These are phyloP conservation scores for Tapera naevia DNA, from an alignment of 2,797 vertebrate species.

Conservation along the genomic window DNA sequence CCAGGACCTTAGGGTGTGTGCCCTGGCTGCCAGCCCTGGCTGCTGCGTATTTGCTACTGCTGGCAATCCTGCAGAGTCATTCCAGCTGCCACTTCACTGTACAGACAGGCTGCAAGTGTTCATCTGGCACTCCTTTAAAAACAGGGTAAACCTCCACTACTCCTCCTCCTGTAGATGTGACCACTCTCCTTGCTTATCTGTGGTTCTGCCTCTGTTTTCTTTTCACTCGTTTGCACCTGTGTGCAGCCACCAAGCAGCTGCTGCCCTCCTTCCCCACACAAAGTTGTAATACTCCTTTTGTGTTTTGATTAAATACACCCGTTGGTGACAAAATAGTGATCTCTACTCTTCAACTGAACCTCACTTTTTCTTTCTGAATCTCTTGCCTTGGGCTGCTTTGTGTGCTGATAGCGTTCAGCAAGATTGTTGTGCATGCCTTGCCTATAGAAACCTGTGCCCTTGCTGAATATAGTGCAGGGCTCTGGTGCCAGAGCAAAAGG, in stretches of 20 bases:
- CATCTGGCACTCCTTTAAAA: neutral
- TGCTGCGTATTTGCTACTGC: fast-evolving
- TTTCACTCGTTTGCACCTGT: neutral
- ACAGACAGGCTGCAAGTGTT: neutral
- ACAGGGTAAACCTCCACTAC: neutral
- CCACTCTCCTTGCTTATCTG: neutral
- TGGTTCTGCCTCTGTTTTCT: neutral
- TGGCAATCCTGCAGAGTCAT: fast-evolving
- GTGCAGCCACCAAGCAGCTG: neutral
- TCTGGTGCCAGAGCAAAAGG: neutral
- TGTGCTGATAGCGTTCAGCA: fast-evolving
- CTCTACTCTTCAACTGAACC: neutral
- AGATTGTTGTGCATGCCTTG: fast-evolving
- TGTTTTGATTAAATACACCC: neutral
- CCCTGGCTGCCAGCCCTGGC: neutral
- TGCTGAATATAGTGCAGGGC: neutral
- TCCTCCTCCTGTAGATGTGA: neutral
- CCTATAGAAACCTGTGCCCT: neutral
- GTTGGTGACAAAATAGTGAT: neutral
- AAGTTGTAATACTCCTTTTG: neutral
- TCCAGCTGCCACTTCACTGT: neutral
- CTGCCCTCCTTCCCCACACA: neutral
- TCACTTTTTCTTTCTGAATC: neutral
- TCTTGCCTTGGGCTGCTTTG: fast-evolving
- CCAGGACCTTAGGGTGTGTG: neutral